Conservation (phyloP, 2,113 vertebrate species). For the Sinocyclocheilus anophthalmus region DNA sequence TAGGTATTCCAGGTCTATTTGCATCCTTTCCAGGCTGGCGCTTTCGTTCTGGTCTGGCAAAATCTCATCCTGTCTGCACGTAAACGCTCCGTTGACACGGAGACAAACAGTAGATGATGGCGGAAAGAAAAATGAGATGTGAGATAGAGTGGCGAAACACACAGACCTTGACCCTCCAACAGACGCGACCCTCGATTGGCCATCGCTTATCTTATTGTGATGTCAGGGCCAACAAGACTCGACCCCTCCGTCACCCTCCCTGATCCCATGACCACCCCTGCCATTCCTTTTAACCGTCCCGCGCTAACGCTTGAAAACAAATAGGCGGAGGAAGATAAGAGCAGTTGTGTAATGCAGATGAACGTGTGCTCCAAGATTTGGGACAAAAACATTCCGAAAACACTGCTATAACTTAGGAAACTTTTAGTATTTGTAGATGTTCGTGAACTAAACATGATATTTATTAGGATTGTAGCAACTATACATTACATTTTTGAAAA, state of each 20-base stretch:
- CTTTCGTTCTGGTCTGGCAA: constrained; percentile 62
- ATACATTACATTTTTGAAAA: background rate
- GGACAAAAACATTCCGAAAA: background rate
- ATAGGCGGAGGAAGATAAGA: constrained; percentile 22
- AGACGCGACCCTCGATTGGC: constrained; percentile 50
- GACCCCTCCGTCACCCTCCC: constrained; percentile 42
- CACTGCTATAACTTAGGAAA: background rate
- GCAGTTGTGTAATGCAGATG: constrained; percentile 15
- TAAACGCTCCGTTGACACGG: constrained; percentile 58
- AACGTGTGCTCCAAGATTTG: background rate
- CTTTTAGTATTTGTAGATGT: background rate
- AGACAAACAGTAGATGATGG: constrained; percentile 58
- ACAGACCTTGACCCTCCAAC: constrained; percentile 47
- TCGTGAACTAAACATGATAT: background rate
- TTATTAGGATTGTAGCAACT: background rate
- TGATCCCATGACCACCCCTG: constrained; percentile 14
- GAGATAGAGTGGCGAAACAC: constrained; percentile 27
- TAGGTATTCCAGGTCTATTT: background rate
- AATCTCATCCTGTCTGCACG: constrained; percentile 67
- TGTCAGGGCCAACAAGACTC: constrained; percentile 55
- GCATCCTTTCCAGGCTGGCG: background rate
- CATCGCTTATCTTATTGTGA: constrained; percentile 58
- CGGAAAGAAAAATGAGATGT: constrained; percentile 35
- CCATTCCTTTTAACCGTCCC: background rate
- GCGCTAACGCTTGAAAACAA: constrained; percentile 55